Evolutionary conservation across 2,113 vertebrate genomes (phyloP).

Genomic region (Otocyon megalotis): DNA sequence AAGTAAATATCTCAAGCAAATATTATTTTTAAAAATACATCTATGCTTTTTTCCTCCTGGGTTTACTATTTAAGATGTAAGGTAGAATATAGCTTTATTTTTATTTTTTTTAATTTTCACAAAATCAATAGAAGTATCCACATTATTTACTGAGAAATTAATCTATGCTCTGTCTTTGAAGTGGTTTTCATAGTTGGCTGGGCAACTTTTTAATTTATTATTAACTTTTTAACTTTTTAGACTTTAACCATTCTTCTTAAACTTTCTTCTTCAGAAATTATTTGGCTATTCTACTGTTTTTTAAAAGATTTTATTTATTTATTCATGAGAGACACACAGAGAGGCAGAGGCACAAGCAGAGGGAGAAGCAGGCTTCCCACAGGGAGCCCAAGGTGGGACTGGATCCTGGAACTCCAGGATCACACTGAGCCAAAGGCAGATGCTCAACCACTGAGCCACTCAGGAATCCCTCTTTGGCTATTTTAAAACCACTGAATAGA

Average conservation of each 20-base stretch:
- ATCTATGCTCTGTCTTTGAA: not conserved
- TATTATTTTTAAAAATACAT: not conserved
- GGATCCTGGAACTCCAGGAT: not conserved
- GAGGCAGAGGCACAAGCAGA: not conserved
- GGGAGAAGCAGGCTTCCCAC: not conserved
- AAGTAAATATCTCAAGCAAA: not conserved
- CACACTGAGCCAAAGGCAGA: not conserved
- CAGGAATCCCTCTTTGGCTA: not conserved
- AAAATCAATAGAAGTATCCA: not conserved
- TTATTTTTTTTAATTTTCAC: not conserved
- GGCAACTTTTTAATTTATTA: not conserved
- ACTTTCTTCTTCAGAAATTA: not conserved
- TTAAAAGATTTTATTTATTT: not conserved
- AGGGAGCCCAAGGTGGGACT: not conserved
- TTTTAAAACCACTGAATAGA: not conserved
- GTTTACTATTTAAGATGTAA: conserved; percentile 21
- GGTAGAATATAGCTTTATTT: not conserved
- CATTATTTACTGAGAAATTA: not conserved
- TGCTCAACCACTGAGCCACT: not conserved
- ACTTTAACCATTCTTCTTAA: not conserved
- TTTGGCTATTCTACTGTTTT: not conserved
- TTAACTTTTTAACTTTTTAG: not conserved
- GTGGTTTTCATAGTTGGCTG: not conserved
- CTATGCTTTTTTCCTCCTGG: not conserved
- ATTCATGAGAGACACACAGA: not conserved